Conservation (phyloP, 2,113 vertebrate species). For the Tychaedon coryphoeus region DNA sequence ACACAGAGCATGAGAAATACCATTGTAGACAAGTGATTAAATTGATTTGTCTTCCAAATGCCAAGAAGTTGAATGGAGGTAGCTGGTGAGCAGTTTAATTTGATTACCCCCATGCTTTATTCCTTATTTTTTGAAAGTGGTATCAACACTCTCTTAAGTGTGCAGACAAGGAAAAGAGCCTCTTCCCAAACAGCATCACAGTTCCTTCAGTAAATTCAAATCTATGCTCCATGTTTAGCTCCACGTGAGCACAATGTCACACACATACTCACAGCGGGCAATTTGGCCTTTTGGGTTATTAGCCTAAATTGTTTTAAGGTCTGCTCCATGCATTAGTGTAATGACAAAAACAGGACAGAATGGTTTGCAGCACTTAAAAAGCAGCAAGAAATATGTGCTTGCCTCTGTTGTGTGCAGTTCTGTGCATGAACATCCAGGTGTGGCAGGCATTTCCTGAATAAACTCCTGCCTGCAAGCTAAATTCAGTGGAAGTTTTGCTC, state of each 20-base stretch:
- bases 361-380: background rate
- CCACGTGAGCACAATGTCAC: background rate
- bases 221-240: background rate
- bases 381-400: background rate
- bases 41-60: background rate
- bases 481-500: background rate
- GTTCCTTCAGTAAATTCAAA: background rate
- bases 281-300: background rate
- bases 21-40: background rate
- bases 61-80: background rate
- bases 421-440: background rate
- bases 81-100: background rate
- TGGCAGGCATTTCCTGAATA: background rate
- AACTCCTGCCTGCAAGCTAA: background rate
- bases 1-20: background rate
- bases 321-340: background rate
- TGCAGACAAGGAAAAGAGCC: background rate
- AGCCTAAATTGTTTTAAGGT: background rate
- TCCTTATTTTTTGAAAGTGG: background rate
- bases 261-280: background rate
- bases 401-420: background rate
- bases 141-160: background rate
- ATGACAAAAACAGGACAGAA: background rate
- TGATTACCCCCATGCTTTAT: background rate
- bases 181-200: background rate